Evolutionary conservation across 2,888 invertebrate species (phyloP).

Genomic region (Agriopis marginaria): DNA sequence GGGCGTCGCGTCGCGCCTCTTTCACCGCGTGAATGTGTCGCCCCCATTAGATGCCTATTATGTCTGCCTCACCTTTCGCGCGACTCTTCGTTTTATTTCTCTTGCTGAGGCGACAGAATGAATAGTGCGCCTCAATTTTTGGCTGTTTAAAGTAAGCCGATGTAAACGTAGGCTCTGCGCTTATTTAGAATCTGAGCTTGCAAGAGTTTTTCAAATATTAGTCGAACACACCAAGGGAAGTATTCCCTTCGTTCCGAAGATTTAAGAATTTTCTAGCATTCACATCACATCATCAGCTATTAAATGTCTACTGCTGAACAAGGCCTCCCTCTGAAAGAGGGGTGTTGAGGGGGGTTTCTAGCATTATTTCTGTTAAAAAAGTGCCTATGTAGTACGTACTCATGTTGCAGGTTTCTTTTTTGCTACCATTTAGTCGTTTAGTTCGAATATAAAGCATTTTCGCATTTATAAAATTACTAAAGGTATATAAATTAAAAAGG

Average conservation of each 20-base stretch:
- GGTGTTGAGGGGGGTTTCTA: no score
- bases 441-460: no score
- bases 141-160: slow-evolving; percentile 41
- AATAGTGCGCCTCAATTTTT: slow-evolving; percentile 50
- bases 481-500: neutral
- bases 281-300: no score
- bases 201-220: slow-evolving; percentile 3
- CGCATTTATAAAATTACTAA: no score
- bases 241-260: no score
- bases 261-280: no score
- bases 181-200: slow-evolving; percentile 5
- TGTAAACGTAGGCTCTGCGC: slow-evolving; percentile 24
- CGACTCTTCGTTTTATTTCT: slow-evolving; percentile 46
- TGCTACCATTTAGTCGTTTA: no score
- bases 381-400: no score
- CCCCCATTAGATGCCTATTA: slow-evolving; percentile 80
- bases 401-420: no score
- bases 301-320: no score
- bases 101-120: slow-evolving; percentile 40
- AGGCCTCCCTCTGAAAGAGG: no score
- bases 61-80: slow-evolving; percentile 62
- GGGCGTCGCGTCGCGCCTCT: slow-evolving; percentile 55
- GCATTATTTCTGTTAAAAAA: no score
- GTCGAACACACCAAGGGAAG: neutral
- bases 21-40: slow-evolving; percentile 71